Base-by-base conservation (phyloP, 2,797 vertebrate species). In the Fistularia commersonii region DNA sequence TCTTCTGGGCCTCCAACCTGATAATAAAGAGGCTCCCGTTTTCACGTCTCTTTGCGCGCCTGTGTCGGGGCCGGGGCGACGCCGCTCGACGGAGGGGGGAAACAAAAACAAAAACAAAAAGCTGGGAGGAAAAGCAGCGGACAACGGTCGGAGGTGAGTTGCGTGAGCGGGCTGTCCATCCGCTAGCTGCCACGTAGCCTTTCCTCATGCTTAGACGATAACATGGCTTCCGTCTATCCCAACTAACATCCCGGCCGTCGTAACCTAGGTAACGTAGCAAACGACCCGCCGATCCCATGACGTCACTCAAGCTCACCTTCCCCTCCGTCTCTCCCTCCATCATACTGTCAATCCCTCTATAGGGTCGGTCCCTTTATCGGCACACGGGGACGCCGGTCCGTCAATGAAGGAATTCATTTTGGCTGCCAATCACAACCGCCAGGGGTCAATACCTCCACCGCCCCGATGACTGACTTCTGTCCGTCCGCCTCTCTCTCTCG, bases 351-450 rank as follows among this genome's bases (percentile, higher is more conserved):
- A 81, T 84, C 69, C 65, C 66, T 79, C 71, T 72, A 80, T 83
- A 7, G 70, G 73, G 66, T 64, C 23, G 0, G 32, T 66, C 68
- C 61, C 47, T 69, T 61, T 84, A 86, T 88, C 48, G 83, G 81
- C 82, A 77, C 72, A 64, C 23, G 40, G 75, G 72, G 81, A 79
- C 57, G 45, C 62, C 74, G 74, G 64, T 79, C 80, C 82, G 83
- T 87, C 82, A 69, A 88, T 88, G 82, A 54, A 77, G 61, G 82
- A 85, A 86, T 87, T 87, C 72, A 87, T 84, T 87, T 87, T 86
- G 74, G 67, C 79, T 84, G 85, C 83, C 84, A 85, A 74, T 87
- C 87, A 84, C 74, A 66, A 41, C 70, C 41, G 49, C 59, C 74
- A 83, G 31, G 64, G 84, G 87, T 78, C 83, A 82, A 89, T 89